These are phyloP conservation scores for Geothlypis trichas DNA, from an alignment of 2,113 vertebrate genomes.

Conservation along the genomic window DNA sequence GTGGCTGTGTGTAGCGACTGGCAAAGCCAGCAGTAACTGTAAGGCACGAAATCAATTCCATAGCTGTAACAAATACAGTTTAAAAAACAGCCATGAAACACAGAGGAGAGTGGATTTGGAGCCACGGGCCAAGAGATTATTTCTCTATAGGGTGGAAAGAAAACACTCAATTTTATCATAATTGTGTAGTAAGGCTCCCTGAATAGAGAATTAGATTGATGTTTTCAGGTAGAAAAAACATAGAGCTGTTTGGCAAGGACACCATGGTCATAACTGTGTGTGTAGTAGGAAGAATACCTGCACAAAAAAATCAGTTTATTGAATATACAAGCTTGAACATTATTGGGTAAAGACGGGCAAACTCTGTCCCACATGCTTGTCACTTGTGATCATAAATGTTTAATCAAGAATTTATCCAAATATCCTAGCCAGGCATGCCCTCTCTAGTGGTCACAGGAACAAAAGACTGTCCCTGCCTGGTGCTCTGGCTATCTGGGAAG, in stretches of 20 bases:
- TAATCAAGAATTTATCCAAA: not conserved
- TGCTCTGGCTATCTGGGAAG: not conserved
- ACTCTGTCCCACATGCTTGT: not conserved
- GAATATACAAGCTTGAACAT: not conserved
- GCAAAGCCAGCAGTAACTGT: conserved; percentile 14
- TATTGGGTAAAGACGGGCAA: not conserved
- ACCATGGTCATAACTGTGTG: not conserved
- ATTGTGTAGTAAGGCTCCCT: not conserved
- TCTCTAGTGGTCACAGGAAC: not conserved
- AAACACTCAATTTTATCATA: not conserved
- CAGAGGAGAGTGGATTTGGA: not conserved
- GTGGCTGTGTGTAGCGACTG: not conserved
- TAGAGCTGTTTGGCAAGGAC: not conserved
- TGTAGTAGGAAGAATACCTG: not conserved
- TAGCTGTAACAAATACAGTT: not conserved
- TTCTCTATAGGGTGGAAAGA: not conserved
- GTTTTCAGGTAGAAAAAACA: conserved; percentile 23
- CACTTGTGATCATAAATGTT: not conserved
- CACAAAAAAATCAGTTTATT: not conserved
- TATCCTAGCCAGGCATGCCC: not conserved
- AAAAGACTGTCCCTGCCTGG: not conserved
- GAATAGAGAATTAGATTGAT: not conserved
- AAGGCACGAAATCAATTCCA: not conserved
- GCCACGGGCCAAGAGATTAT: not conserved
- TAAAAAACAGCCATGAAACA: not conserved